Percentiles rank a stretch among this genome's conserved stretches.
phyloP scores from a whole-genome alignment of 2,888 invertebrate genomes.

The Caenorhabditis auriculariae region DNA sequence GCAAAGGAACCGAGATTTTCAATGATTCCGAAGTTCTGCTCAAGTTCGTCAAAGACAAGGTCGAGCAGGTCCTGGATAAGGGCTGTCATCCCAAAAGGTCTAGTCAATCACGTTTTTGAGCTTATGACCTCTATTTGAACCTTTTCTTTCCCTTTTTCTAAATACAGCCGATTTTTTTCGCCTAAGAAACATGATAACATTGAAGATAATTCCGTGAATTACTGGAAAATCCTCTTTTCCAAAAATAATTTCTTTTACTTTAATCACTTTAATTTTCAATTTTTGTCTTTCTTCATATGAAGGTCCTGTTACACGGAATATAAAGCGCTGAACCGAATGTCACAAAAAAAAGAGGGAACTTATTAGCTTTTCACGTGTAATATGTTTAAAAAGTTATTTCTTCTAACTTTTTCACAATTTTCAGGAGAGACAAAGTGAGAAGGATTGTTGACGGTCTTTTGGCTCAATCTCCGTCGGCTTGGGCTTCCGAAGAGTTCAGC shows the following conservation, averaged over 20 bases:
- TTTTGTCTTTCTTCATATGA: background rate
- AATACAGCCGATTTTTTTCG: no score
- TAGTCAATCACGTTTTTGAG: no score
- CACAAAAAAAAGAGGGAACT: background rate
- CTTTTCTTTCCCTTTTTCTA: no score
- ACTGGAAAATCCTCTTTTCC: no score
- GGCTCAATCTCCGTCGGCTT: constrained; percentile 32
- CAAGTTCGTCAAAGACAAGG: constrained; percentile 67
- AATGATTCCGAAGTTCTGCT: constrained; percentile 85
- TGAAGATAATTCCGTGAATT: no score
- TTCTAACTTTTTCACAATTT: no score
- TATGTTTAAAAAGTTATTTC: no score
- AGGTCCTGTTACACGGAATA: no score
- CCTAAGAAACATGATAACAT: no score
- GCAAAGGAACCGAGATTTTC: constrained; percentile 92
- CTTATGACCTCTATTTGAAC: no score
- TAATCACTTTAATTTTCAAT: no score
- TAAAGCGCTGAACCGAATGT: background rate
- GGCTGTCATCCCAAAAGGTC: constrained; percentile 31
- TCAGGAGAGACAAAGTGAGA: constrained; percentile 29
- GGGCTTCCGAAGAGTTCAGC: constrained; percentile 66
- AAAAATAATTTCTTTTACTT: no score
- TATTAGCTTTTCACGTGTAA: background rate
- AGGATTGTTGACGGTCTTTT: constrained; percentile 53
- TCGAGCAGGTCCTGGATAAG: constrained; percentile 30